phyloP scores from a whole-genome alignment of 2,888 invertebrate species.

The Phrixothrix hirtus region DNA sequence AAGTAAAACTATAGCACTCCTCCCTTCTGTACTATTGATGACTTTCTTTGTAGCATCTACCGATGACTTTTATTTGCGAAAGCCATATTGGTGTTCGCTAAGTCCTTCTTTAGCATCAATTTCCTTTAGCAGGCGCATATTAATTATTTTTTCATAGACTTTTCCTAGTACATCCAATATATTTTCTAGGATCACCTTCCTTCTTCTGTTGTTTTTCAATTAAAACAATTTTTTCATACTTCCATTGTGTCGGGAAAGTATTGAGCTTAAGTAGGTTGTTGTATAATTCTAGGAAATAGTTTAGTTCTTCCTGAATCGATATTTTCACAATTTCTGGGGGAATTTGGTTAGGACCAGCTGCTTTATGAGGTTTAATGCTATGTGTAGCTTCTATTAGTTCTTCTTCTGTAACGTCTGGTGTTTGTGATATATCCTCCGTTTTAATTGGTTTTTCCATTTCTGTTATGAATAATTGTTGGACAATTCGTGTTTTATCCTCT shows the following conservation, averaged over 20 bases:
- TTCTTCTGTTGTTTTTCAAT: no score
- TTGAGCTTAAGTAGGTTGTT: no score
- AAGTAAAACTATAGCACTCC: no score
- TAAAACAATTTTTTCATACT: neutral
- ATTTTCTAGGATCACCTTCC: no score
- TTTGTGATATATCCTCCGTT: neutral
- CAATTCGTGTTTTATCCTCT: neutral
- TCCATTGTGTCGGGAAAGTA: neutral
- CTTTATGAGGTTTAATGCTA: no score
- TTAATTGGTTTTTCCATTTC: neutral
- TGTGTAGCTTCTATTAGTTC: neutral
- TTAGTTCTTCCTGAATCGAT: neutral
- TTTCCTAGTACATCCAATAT: neutral
- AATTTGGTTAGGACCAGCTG: neutral
- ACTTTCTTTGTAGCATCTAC: no score
- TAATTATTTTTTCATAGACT: neutral
- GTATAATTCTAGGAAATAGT: neutral
- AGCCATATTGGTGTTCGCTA: no score
- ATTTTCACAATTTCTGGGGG: no score
- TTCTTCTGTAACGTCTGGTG: neutral
- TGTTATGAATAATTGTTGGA: neutral
- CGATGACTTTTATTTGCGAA: no score
- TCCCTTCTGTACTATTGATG: no score
- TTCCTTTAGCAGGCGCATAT: neutral
- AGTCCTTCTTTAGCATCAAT: no score